phyloP scores from a whole-genome alignment of 2,888 invertebrate species.

The Lymantria monacha region DNA sequence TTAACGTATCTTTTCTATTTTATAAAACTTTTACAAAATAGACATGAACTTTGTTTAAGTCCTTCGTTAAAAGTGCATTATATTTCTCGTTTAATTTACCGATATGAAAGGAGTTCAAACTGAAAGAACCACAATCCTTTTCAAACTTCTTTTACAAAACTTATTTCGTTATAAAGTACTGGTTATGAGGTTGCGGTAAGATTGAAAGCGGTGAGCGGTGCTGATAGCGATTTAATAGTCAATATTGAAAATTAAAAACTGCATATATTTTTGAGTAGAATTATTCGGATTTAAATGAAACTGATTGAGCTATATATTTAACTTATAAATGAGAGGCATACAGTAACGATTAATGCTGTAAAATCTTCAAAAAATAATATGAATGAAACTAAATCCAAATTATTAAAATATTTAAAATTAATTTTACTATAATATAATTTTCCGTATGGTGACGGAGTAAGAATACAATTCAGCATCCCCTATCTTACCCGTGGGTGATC shows the following conservation, averaged over 20 bases:
- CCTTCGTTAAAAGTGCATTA: slow-evolving; percentile 52
- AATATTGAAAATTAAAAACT: too few relatives aligned
- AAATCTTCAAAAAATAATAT: too few relatives aligned
- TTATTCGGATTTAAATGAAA: too few relatives aligned
- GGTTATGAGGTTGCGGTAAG: slow-evolving; percentile 23
- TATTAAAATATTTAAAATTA: too few relatives aligned
- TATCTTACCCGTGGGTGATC: too few relatives aligned
- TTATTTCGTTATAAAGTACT: slow-evolving; percentile 48
- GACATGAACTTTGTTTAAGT: slow-evolving; percentile 27
- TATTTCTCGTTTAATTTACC: slow-evolving; percentile 37
- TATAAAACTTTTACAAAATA: slow-evolving; percentile 5
- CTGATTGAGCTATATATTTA: too few relatives aligned
- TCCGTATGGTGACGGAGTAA: too few relatives aligned
- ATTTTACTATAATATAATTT: not conserved
- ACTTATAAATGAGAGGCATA: too few relatives aligned
- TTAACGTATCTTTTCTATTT: not conserved
- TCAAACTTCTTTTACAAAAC: slow-evolving; percentile 57
- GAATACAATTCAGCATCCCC: too few relatives aligned
- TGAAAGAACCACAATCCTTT: slow-evolving; percentile 58
- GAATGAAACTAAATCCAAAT: too few relatives aligned
- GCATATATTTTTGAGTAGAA: too few relatives aligned
- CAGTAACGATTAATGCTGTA: too few relatives aligned
- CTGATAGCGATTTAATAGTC: slow-evolving; percentile 2
- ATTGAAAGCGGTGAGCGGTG: slow-evolving; percentile 2
- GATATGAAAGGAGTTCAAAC: slow-evolving; percentile 39